Conservation (phyloP, 2,888 invertebrate species). For the Chalcis sispes region DNA sequence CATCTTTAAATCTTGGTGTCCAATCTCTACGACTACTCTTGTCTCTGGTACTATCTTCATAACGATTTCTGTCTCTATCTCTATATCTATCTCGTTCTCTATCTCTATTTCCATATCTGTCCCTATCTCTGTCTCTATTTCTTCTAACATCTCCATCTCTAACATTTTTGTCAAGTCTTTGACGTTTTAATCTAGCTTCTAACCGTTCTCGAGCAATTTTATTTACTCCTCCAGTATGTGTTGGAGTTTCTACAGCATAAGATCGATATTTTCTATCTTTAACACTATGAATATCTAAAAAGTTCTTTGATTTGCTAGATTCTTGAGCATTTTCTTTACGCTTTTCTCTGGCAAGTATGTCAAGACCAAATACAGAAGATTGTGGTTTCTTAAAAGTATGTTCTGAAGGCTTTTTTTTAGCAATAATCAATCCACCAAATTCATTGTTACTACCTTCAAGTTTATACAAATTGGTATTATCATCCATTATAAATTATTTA, state of each 20-base stretch:
- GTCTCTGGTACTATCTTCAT: conserved; percentile 65
- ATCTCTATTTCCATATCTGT: conserved; percentile 65
- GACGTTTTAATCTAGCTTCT: conserved; percentile 71
- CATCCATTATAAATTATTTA: conserved; percentile 58
- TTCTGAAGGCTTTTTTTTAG: conserved; percentile 73
- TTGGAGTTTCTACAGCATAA: conserved; percentile 92
- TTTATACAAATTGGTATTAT: conserved; percentile 73
- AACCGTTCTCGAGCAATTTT: conserved; percentile 86
- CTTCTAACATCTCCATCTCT: conserved; percentile 68
- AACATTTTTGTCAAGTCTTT: conserved; percentile 65
- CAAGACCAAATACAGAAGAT: conserved; percentile 88
- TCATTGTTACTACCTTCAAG: conserved; percentile 74
- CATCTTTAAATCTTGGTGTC: conserved; percentile 85
- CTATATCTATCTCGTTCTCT: conserved; percentile 66
- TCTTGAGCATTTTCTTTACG: conserved; percentile 77
- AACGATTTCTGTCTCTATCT: conserved; percentile 70
- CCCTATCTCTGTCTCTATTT: conserved; percentile 68
- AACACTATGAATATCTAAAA: conserved; percentile 63
- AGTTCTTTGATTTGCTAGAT: conserved; percentile 70
- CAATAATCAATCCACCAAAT: conserved; percentile 75
- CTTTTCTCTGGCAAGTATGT: conserved; percentile 89
- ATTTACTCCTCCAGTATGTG: conserved; percentile 94
- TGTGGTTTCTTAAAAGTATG: conserved; percentile 86
- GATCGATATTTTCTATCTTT: conserved; percentile 84
- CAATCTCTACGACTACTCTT: conserved; percentile 65